Evolutionary conservation across 1,140 invertebrate genomes (phyloP), one percentile per base, ranked within the genome.

Genomic region (Rhopalosiphum padi): DNA sequence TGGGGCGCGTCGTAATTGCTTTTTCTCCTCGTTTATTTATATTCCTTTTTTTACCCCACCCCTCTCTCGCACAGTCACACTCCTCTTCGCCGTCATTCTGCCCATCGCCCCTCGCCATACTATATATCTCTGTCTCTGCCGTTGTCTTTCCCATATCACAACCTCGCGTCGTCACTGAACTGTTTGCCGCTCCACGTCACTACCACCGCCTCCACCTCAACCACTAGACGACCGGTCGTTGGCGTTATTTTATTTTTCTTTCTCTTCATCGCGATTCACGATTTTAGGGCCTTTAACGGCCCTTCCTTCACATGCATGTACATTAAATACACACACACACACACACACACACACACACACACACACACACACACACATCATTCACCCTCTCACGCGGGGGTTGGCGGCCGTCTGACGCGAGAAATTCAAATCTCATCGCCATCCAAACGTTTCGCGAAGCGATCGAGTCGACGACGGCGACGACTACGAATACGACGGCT

Each of bases 1-100:
- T 68, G 60, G n/a, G 60, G 60, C 23, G 83, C 83, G 41, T 86
- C 41, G 83, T 86, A 86, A 86, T 86, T 86, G 83, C 83, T 86
- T 86, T 86, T 86, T 86, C 41, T 43, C 41, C 41, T 43, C 60
- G 60, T 77, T 77, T 77, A 77, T 77, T 77, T 77, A 77, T 77
- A 77, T 77, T 77, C 60, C 60, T 77, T 77, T 68, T 68, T n/a
- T n/a, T 21, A n/a, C 60, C 9, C 60, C n/a, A 51, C 48, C 48
- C 48, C 15, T n/a, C 30, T n/a, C 30, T 77, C 30, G 15, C 11
- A 51, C 48, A 51, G 2, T 18, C 15, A 18, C 15, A 18, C 48
- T 51, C 48, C 48, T 51, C 48, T 51, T 77, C 15, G 1, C 11
- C 11, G 55, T 68, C 30, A 8, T 7, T 35, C 60, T 35, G 30